Evolutionary conservation across 2,888 invertebrate genomes (phyloP), one percentile per base, ranked within the genome.

Genomic region (Taenaris catops): DNA sequence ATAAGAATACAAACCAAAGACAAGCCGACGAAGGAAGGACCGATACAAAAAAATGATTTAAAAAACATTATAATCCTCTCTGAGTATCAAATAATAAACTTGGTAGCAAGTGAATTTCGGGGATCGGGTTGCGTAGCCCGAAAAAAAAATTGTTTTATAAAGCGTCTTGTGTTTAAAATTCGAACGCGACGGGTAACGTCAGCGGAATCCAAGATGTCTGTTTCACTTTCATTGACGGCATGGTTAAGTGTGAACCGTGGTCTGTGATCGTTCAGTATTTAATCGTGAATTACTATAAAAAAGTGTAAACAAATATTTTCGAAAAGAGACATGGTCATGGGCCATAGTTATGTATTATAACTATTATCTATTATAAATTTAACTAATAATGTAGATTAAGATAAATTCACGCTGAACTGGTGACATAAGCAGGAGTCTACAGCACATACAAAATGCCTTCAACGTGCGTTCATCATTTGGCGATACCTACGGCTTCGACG

Each of bases 1-100:
- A 67, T 71, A 63, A 70, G 70, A 53, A 61, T 53, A 72, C 68
- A 78, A 64, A 73, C 55, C 66, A 76, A 84, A 81, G 71, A 46
- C 58, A 63, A 44, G 74, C 84, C 84, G 84, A 65, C 76, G 52
- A 53, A 50, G 49, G 63, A 54, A 61, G 58, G 67, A 59, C 56
- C 51, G 49, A 58, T 63, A 67, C 66, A 63, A 44, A 43, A 27
- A n/a, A n/a, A n/a, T n/a, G n/a, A n/a, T 16, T 25, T 12, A 39
- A 41, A 42, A 38, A 37, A 70, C 63, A 69, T 61, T 69, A 67
- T 63, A 76, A 81, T 74, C 75, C 69, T 59, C 64, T 63, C 68
- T 60, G 60, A 79, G 83, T 83, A 86, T 83, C 84, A 78, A 81
- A 86, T 86, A 83, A 84, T 86, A 83, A 83, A 86, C 68, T 84